Percentiles rank a stretch among this genome's conserved stretches.
Evolutionary conservation across 1,140 invertebrate species (phyloP).

Genomic region (Drosophila baimaii): DNA sequence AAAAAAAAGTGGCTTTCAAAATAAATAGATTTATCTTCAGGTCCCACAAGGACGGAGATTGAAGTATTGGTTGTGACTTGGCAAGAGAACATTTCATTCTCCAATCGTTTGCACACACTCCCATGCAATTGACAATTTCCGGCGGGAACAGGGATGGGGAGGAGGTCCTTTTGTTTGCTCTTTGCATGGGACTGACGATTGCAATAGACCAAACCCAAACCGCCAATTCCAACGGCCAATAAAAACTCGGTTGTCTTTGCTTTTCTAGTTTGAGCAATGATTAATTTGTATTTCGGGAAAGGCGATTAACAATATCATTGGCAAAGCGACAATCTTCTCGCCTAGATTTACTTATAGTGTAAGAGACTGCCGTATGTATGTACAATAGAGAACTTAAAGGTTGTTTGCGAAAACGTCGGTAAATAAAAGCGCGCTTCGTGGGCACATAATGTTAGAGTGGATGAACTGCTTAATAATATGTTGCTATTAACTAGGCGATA

Average conservation of each 20-base stretch:
- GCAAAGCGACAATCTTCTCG: constrained; percentile 10
- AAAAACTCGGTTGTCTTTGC: neutral
- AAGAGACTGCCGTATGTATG: constrained; percentile 34
- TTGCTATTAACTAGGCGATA: constrained; percentile 52
- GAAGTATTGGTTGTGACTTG: neutral
- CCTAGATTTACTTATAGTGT: constrained; percentile 25
- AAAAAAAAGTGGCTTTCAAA: neutral
- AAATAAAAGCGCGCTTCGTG: neutral
- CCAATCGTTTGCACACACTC: neutral
- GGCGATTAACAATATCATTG: constrained; percentile 37
- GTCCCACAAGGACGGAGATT: constrained; percentile 7
- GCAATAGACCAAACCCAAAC: neutral
- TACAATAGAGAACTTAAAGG: constrained; percentile 7
- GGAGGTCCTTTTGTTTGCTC: neutral
- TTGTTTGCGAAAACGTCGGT: neutral
- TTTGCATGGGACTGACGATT: neutral
- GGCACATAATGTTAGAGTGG: constrained; percentile 10
- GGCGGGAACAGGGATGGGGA: too few species aligned
- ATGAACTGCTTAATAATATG: constrained; percentile 44
- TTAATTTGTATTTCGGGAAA: constrained; percentile 35
- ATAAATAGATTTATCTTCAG: constrained; percentile 53
- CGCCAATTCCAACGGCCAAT: neutral
- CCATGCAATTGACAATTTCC: constrained; percentile 6
- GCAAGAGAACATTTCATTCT: neutral
- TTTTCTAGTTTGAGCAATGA: constrained; percentile 31